Evolutionary conservation across 2,113 vertebrate genomes (phyloP).

Genomic region (Sciurus niger): DNA sequence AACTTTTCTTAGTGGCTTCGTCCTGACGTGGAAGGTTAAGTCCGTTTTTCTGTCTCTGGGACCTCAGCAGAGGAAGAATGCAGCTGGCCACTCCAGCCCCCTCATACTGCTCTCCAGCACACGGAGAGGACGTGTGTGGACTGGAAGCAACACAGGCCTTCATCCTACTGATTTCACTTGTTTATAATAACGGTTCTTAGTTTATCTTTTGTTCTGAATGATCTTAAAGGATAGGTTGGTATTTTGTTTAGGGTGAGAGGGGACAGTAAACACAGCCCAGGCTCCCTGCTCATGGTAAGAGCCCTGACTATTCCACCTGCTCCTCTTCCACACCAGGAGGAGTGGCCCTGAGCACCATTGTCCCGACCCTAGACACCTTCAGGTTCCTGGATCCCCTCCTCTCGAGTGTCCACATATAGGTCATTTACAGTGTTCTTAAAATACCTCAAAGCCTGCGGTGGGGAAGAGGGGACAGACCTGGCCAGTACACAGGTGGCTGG

Average conservation of each 20-base stretch:
- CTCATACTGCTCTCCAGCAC: neutral
- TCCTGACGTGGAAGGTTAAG: neutral
- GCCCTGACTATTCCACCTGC: rapidly evolving
- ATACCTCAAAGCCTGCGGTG: neutral
- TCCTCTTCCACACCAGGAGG: neutral
- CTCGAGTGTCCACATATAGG: neutral
- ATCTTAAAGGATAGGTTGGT: neutral
- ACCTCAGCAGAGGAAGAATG: neutral
- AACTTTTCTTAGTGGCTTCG: neutral
- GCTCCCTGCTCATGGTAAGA: neutral
- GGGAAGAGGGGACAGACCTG: neutral
- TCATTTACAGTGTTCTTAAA: neutral
- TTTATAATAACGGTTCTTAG: neutral
- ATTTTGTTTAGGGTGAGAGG: neutral
- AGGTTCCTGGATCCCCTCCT: neutral
- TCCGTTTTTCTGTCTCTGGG: neutral
- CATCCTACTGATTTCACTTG: neutral
- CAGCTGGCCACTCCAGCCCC: neutral
- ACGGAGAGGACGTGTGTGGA: neutral
- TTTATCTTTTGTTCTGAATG: slow-evolving; percentile 1
- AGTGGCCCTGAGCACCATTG: neutral
- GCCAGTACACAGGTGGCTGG: neutral
- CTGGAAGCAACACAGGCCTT: neutral
- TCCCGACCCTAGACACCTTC: neutral
- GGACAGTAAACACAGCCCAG: neutral